Conservation (phyloP, 2,113 vertebrate species). For the Pseudorasbora parva region DNA sequence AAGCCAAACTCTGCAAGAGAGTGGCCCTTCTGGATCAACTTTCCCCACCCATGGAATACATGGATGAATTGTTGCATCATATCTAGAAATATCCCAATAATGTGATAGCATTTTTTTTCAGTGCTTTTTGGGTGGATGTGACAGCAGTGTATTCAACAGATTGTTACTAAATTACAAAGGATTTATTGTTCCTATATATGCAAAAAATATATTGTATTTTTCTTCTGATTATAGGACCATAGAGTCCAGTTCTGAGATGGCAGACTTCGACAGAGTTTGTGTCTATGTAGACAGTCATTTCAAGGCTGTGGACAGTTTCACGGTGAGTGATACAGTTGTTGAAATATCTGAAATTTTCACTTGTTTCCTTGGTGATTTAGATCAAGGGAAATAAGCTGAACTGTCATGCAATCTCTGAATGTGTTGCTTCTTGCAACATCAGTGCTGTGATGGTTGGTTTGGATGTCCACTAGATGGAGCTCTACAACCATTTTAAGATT, state of each 20-base stretch:
- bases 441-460: conserved; percentile 35
- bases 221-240: conserved; percentile 67
- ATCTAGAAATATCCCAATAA: too few species aligned
- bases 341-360: not conserved
- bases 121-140: too few species aligned
- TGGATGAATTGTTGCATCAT: too few species aligned
- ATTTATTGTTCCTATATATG: not conserved
- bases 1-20: too few species aligned
- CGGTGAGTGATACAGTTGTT: conserved; percentile 68
- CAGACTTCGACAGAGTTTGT: conserved; percentile 73
- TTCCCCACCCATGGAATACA: too few species aligned
- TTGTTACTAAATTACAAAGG: not conserved
- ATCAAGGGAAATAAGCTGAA: not conserved
- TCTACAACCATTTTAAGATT: conserved; percentile 43
- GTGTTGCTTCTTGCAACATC: too few species aligned
- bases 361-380: not conserved
- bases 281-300: conserved; percentile 79
- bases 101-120: too few species aligned
- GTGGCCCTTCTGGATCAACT: too few species aligned
- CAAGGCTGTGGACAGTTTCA: conserved; percentile 73
- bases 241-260: conserved; percentile 75
- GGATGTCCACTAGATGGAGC: conserved; percentile 68
- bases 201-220: not conserved
- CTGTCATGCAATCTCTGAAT: not conserved
- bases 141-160: not conserved